These are phyloP conservation scores for Pedionomus torquatus DNA, from an alignment of 2,113 vertebrate species.

Conservation along the genomic window DNA sequence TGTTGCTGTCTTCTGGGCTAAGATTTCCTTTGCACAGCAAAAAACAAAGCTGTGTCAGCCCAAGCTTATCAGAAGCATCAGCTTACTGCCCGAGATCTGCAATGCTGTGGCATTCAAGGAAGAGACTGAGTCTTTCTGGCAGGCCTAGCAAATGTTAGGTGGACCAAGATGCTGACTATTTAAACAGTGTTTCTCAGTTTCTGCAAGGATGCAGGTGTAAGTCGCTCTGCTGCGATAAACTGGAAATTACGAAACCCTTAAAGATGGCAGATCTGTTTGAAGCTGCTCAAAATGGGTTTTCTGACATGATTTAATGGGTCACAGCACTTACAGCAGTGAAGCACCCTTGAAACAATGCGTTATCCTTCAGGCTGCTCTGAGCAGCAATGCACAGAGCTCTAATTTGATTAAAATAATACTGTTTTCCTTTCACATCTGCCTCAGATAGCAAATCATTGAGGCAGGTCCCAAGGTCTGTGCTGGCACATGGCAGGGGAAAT, in stretches of 20 bases:
- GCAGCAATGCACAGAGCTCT: neutral
- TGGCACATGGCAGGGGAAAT: neutral
- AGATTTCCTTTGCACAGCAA: neutral
- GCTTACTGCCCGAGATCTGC: neutral
- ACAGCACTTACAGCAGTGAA: neutral
- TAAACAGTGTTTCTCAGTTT: neutral
- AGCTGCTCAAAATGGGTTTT: constrained; percentile 51
- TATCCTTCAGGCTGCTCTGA: constrained; percentile 16
- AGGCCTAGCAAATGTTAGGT: neutral
- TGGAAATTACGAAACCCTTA: neutral
- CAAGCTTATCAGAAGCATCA: neutral
- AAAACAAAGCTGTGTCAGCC: neutral
- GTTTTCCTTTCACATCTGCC: constrained; percentile 30
- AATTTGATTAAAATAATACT: constrained; percentile 34
- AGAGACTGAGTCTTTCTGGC: neutral
- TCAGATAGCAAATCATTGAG: neutral
- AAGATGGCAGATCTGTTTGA: constrained; percentile 46
- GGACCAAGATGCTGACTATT: neutral
- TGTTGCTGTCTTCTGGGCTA: neutral
- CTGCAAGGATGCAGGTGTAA: neutral
- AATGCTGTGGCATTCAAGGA: neutral
- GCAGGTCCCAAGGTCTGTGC: neutral
- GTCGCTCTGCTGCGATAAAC: neutral
- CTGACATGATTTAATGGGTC: constrained; percentile 57
- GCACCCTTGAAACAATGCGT: neutral